Evolutionary conservation across 2,888 invertebrate species (phyloP), one percentile per base, ranked within the genome.

Genomic region (Trachelus stipa): DNA sequence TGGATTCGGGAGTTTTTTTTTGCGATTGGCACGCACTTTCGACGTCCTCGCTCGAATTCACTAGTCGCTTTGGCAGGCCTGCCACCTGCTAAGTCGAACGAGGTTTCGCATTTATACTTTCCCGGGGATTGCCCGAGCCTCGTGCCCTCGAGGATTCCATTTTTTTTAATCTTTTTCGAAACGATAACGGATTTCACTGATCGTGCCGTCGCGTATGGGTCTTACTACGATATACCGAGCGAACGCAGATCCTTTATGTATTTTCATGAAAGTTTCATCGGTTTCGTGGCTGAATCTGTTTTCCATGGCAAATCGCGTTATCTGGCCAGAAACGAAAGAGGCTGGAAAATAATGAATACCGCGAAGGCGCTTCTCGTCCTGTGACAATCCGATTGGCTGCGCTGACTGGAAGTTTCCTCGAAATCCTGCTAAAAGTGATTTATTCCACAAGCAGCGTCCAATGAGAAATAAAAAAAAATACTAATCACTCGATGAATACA

Each of bases 91-190:
- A 56, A 56, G 56, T 56, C 56, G 56, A 56, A 23, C 56, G 56
- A 56, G 56, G 56, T 56, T 56, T 56, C 23, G 56, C 56, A 23
- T 56, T 23, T 9, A 3, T 56, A 56, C 56, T 56, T 56, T 56
- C 56, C 23, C 56, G 23, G 56, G 56, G 56, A 56, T 56, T 56
- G 23, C 56, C 40, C 56, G 15, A 6, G 2, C 9, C 56, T 23
- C 56, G 56, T 56, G 56, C 23, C 37, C 69, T 79, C 76, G 69
- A 33, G 23, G 35, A 34, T 34, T 76, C 74, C 12, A 11, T 23
- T 73, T 80, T 79, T 73, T 74, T 78, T 33, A 33, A 33, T 56
- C 34, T 15, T 15, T 40, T 23, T 56, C 23, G 56, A 56, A 56
- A 56, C 9, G 6, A 23, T 23, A 56, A 56, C 56, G 0, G 23